Base-by-base conservation (phyloP, 2,888 invertebrate species). In the Eupithecia insigniata region DNA sequence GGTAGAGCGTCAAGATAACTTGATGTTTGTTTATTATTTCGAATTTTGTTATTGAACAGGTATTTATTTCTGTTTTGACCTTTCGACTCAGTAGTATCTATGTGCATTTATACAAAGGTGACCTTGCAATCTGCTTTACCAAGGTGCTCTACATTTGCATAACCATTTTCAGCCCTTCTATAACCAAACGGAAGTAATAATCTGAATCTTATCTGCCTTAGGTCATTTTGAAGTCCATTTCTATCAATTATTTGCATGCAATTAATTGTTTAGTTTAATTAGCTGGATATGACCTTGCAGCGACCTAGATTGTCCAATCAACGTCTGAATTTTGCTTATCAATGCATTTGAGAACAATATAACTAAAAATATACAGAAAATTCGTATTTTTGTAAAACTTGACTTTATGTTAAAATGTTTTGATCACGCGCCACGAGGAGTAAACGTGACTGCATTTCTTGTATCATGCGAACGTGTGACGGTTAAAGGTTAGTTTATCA, bases 271-370 rank as follows among this genome's bases (percentile, higher is more conserved):
- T 60, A 1, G 30, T 84, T 88, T 86, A 89, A 88, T 84, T 86
- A 86, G 78, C 77, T 82, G 76, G 81, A 85, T 86, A 83, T 89
- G 88, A 85, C 90, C 92, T 92, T 92, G 90, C 88, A 89, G 85
- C 18, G 60, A 66, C 68, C 69, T 66, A 61, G 18, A 36, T 72
- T 34, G 60, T 62, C 66, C 39, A 65, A 72, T 66, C 58, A 72
- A 46, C 18, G 39, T 68, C 55, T 32, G 14, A 12, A 71, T 58
- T 64, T 55, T 55, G 26, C 46, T 36, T 36, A 65, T 46, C 64
- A 30, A 36, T 68, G 32, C 43, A 68, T 67, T 64, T 5, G 55
- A 55, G 26, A 55, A 55, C 55, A 22, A 26, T 55, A 3, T 16
- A 55, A 43, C 28, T 39, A 16, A 39, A 65, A 60, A 60, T 30